These are phyloP conservation scores for Brachyhypopomus gauderio DNA, from an alignment of 2,113 vertebrate genomes.

Conservation along the genomic window DNA sequence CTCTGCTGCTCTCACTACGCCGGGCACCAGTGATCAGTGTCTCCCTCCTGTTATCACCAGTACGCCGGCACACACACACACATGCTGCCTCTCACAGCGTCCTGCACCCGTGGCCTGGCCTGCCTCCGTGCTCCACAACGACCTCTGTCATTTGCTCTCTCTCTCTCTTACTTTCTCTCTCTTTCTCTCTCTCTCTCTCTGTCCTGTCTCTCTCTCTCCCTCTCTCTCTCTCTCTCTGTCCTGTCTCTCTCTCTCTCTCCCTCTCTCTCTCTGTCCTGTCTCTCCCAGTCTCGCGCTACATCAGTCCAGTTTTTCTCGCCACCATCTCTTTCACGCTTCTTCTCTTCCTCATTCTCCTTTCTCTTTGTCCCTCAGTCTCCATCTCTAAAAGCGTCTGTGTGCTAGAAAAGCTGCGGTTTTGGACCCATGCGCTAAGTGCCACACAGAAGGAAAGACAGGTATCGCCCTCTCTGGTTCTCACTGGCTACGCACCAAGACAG, in stretches of 20 bases:
- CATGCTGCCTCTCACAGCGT: conserved; percentile 24
- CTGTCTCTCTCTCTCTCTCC: not conserved
- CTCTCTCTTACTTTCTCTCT: not conserved
- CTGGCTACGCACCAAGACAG: not conserved
- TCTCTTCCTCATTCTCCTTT: not conserved
- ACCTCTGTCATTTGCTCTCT: conserved; percentile 10
- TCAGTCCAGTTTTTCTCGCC: not conserved
- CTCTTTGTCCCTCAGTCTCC: conserved; percentile 3
- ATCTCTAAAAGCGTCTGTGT: conserved; percentile 40
- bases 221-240: not conserved
- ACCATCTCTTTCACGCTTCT: not conserved
- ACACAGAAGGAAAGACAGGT: not conserved
- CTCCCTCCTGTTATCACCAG: conserved; percentile 13
- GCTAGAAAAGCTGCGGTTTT: not conserved
- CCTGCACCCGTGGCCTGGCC: conserved; percentile 3
- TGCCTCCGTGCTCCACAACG: conserved; percentile 21
- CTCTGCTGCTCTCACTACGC: not conserved
- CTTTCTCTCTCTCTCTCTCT: not conserved
- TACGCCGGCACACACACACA: conserved; percentile 23
- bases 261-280: not conserved
- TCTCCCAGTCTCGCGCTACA: not conserved
- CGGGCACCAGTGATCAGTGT: conserved; percentile 4
- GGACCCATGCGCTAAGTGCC: not conserved
- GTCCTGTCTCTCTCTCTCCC: too few relatives aligned
- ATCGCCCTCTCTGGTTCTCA: not conserved